phyloP scores from a whole-genome alignment of 2,888 invertebrate genomes.

The Rhaphigaster nebulosa region DNA sequence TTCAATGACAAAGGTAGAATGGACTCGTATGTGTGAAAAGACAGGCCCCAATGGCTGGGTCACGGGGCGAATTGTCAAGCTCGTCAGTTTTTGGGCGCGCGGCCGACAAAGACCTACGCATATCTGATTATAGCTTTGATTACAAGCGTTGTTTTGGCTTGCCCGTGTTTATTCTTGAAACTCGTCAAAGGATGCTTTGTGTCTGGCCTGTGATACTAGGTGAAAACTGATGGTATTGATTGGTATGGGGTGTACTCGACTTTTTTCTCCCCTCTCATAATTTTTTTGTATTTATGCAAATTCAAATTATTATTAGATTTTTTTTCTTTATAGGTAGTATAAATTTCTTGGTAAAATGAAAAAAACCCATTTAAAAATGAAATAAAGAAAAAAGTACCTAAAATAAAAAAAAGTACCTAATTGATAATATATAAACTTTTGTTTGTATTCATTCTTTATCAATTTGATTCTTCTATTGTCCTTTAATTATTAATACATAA shows the following conservation, averaged over 20 bases:
- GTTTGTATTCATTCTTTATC: too few relatives aligned
- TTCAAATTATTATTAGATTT: too few relatives aligned
- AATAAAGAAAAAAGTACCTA: too few relatives aligned
- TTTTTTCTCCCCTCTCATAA: background rate
- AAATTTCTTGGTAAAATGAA: too few relatives aligned
- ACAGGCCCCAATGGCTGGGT: background rate
- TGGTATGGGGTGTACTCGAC: background rate
- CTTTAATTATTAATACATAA: too few relatives aligned
- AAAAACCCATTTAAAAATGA: too few relatives aligned
- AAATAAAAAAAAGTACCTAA: too few relatives aligned
- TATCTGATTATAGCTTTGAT: slow-evolving; percentile 42
- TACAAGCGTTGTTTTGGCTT: slow-evolving; percentile 4
- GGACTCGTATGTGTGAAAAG: background rate
- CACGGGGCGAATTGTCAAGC: background rate
- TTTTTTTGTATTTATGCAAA: background rate
- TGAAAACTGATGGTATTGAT: background rate
- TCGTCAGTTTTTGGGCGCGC: background rate
- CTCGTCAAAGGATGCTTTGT: background rate
- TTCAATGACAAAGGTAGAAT: background rate
- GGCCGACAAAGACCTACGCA: background rate
- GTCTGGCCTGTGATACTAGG: background rate
- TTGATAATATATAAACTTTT: too few relatives aligned
- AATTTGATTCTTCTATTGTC: too few relatives aligned
- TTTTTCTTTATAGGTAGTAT: too few relatives aligned
- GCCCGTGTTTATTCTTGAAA: background rate